Conservation (phyloP, 2,113 vertebrate genomes). For the Otus sunia region DNA sequence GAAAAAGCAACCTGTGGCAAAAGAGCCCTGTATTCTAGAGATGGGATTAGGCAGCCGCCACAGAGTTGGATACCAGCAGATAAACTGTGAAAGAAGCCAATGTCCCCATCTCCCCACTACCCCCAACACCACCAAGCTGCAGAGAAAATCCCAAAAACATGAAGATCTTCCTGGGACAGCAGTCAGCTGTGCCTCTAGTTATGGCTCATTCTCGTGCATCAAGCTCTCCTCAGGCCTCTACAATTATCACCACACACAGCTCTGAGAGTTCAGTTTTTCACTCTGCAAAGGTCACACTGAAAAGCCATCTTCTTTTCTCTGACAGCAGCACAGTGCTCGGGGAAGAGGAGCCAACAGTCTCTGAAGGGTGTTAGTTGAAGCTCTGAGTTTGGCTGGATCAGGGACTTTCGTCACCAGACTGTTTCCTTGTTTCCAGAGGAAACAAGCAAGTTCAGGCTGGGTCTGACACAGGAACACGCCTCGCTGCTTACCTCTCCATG, state of each 20-base stretch:
- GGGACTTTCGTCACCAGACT: not conserved
- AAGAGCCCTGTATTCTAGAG: not conserved
- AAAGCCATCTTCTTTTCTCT: not conserved
- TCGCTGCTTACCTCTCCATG: not conserved
- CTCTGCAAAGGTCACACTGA: not conserved
- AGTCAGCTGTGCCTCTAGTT: not conserved
- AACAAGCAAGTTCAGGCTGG: slow-evolving; percentile 4
- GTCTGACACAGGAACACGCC: not conserved
- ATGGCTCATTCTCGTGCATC: not conserved
- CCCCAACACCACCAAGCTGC: not conserved
- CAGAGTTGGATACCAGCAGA: not conserved
- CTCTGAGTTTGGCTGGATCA: not conserved
- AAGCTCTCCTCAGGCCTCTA: not conserved
- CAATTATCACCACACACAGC: not conserved
- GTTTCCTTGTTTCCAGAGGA: not conserved
- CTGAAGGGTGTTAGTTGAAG: not conserved
- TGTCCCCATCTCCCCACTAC: not conserved
- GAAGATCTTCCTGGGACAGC: not conserved
- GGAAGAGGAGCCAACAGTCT: not conserved
- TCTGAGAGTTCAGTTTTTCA: not conserved
- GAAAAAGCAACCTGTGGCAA: not conserved
- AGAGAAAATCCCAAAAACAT: not conserved
- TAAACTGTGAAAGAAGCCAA: not conserved
- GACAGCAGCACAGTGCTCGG: not conserved
- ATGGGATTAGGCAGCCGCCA: not conserved